Evolutionary conservation across 2,888 invertebrate species (phyloP).

Genomic region (Tipula vernalis): DNA sequence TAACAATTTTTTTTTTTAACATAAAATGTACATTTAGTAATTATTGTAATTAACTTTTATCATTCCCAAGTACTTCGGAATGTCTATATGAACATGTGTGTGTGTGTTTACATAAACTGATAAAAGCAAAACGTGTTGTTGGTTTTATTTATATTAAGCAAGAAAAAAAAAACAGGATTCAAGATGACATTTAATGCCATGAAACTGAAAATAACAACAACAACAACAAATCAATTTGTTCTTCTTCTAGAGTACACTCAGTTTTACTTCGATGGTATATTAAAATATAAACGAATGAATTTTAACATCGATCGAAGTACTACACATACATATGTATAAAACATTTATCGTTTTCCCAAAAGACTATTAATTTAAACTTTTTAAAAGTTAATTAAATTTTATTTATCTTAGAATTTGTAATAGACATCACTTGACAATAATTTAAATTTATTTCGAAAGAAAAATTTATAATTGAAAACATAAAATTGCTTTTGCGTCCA

Average conservation of each 20-base stretch:
- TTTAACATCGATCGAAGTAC: background rate
- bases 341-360: background rate
- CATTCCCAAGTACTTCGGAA: background rate
- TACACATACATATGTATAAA: background rate
- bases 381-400: background rate
- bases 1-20: background rate
- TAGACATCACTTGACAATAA: slow-evolving; percentile 4
- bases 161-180: background rate
- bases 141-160: background rate
- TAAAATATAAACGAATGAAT: background rate
- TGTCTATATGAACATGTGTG: background rate
- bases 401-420: background rate
- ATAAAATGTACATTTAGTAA: background rate
- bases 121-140: background rate
- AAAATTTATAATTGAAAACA: background rate
- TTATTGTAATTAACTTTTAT: background rate
- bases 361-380: background rate
- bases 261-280: background rate
- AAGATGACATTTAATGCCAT: background rate
- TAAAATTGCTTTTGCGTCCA: background rate
- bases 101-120: background rate
- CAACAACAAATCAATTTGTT: background rate
- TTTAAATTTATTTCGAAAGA: background rate
- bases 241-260: background rate
- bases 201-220: background rate